phyloP scores from a whole-genome alignment of 2,797 vertebrate genomes.

The Betta splendens region DNA sequence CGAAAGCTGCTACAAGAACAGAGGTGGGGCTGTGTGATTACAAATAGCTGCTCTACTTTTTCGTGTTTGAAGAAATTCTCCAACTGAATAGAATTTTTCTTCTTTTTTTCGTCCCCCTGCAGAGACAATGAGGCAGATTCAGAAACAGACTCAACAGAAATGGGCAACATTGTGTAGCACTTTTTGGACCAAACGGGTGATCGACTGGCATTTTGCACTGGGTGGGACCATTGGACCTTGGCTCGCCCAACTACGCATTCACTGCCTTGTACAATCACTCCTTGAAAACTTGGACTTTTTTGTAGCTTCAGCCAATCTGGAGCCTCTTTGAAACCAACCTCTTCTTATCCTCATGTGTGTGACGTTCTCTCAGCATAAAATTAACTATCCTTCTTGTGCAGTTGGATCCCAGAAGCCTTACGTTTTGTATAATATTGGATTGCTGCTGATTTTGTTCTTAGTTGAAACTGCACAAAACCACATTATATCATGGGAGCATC shows the following conservation, averaged over 20 bases:
- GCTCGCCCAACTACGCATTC: conserved; percentile 34
- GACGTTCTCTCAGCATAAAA: conserved; percentile 23
- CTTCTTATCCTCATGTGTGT: not conserved
- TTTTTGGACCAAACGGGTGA: conserved; percentile 22
- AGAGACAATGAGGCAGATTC: conserved; percentile 85
- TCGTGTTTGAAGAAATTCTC: not conserved
- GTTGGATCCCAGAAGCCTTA: conserved; percentile 48
- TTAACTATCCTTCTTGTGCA: conserved; percentile 17
- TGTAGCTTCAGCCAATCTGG: conserved; percentile 15
- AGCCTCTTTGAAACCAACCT: conserved; percentile 22
- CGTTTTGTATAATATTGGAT: conserved; percentile 44
- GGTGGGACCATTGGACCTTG: conserved; percentile 55
- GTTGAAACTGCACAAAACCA: conserved; percentile 55
- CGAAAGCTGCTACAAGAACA: conserved; percentile 89
- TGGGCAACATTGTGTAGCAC: conserved; percentile 75
- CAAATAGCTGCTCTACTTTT: not conserved
- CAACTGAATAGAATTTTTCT: conserved; percentile 7
- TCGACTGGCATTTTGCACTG: conserved; percentile 62
- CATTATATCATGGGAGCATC: conserved; percentile 37
- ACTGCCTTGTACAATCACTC: conserved; percentile 48
- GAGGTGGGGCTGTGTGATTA: conserved; percentile 74
- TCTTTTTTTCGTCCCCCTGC: conserved; percentile 26
- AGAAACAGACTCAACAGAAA: conserved; percentile 87
- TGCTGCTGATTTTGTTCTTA: conserved; percentile 7
- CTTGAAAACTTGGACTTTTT: conserved; percentile 16